Evolutionary conservation across 2,797 vertebrate species (phyloP).

Genomic region (Notamacropus eugenii): DNA sequence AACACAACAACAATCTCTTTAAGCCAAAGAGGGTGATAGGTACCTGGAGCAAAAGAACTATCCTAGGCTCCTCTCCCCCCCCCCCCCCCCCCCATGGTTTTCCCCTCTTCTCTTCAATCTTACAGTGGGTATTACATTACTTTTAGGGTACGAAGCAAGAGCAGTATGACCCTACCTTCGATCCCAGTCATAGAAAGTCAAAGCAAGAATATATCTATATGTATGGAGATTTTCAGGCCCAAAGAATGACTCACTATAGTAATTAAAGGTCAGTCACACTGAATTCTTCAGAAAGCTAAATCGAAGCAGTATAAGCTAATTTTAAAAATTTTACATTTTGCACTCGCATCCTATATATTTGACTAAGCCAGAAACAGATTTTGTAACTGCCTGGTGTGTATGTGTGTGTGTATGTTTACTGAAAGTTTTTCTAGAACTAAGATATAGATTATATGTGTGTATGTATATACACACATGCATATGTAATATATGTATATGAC

Average conservation of each 20-base stretch:
- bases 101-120: neutral
- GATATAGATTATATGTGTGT: neutral
- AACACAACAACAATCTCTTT: neutral
- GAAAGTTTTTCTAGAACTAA: neutral
- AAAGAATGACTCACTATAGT: neutral
- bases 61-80: neutral
- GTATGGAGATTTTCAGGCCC: neutral
- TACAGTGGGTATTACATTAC: neutral
- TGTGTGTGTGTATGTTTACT: neutral
- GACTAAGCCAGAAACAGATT: neutral
- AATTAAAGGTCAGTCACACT: neutral
- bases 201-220: neutral
- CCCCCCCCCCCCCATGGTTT: neutral
- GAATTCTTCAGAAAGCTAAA: neutral
- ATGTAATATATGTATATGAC: neutral
- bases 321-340: neutral
- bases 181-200: neutral
- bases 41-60: neutral
- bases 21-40: neutral
- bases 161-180: neutral
- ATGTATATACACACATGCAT: too few species aligned
- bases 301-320: neutral
- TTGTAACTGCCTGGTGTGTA: neutral
- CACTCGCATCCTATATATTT: neutral
- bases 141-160: neutral